Percentiles rank a stretch among this genome's conserved stretches.
phyloP scores from a whole-genome alignment of 2,888 invertebrate genomes.

The Apeira syringaria region DNA sequence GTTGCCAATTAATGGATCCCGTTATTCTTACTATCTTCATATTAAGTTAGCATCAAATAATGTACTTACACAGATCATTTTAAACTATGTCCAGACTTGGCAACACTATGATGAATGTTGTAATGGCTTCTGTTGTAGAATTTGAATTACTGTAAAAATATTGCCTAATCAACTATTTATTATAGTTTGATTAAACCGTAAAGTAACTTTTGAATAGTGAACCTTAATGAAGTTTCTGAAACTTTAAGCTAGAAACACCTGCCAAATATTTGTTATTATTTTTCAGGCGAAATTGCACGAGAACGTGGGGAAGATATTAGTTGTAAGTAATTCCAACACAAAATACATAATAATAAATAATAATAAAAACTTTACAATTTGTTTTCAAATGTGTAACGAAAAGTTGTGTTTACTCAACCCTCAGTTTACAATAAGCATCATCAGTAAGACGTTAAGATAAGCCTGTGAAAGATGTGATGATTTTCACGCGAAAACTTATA shows the following conservation, averaged over 20 bases:
- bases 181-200: slow-evolving; percentile 1
- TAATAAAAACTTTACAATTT: too few relatives aligned
- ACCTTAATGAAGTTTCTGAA: background rate
- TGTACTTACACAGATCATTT: too few relatives aligned
- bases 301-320: slow-evolving; percentile 90
- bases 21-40: too few relatives aligned
- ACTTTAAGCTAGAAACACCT: slow-evolving; percentile 7
- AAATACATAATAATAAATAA: too few relatives aligned
- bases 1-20: slow-evolving; percentile 42
- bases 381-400: too few relatives aligned
- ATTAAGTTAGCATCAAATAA: too few relatives aligned
- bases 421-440: too few relatives aligned
- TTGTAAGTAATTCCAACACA: slow-evolving; percentile 84
- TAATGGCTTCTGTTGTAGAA: slow-evolving; percentile 69
- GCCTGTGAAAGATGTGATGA: too few relatives aligned
- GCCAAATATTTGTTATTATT: slow-evolving; percentile 38
- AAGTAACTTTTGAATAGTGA: background rate
- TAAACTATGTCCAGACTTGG: slow-evolving; percentile 34
- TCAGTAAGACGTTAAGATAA: too few relatives aligned
- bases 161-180: slow-evolving; percentile 9
- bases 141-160: slow-evolving; percentile 33
- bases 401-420: too few relatives aligned
- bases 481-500: too few relatives aligned
- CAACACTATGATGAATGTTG: slow-evolving; percentile 60
- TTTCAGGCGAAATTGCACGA: slow-evolving; percentile 89